Conservation (phyloP, 2,113 vertebrate species). For the Uropsilus gracilis region DNA sequence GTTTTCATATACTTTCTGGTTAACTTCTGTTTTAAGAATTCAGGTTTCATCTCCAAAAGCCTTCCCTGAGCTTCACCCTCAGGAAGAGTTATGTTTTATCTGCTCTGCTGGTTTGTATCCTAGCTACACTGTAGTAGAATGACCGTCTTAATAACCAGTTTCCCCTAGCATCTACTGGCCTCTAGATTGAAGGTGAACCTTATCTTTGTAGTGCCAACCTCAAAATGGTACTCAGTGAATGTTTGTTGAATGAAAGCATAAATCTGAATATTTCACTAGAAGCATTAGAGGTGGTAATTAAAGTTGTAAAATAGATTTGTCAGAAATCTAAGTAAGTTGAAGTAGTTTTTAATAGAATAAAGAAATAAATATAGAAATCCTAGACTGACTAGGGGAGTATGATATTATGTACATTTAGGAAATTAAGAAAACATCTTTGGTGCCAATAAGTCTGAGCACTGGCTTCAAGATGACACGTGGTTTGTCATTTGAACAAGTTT, state of each 20-base stretch:
- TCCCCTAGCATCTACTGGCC: background rate
- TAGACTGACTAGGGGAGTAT: background rate
- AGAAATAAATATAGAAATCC: background rate
- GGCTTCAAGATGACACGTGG: background rate
- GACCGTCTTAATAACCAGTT: background rate
- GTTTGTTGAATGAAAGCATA: background rate
- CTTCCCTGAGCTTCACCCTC: background rate
- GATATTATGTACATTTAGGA: constrained; percentile 46
- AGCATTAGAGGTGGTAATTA: constrained; percentile 46
- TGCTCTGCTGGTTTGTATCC: background rate
- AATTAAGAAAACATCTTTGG: constrained; percentile 46
- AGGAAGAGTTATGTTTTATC: background rate
- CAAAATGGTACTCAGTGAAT: background rate
- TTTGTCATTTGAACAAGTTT: constrained; percentile 60
- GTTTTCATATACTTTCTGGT: background rate
- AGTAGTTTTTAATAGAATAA: constrained; percentile 58
- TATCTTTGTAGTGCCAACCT: background rate
- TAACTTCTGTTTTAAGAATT: background rate
- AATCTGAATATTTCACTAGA: background rate
- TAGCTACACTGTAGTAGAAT: fast-evolving
- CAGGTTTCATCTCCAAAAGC: background rate
- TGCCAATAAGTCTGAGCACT: constrained; percentile 64
- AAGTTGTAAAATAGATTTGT: constrained; percentile 42
- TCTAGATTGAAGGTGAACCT: background rate
- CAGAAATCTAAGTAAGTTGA: constrained; percentile 15